Evolutionary conservation across 2,888 invertebrate species (phyloP).

Genomic region (Tuberolachnus salignus): DNA sequence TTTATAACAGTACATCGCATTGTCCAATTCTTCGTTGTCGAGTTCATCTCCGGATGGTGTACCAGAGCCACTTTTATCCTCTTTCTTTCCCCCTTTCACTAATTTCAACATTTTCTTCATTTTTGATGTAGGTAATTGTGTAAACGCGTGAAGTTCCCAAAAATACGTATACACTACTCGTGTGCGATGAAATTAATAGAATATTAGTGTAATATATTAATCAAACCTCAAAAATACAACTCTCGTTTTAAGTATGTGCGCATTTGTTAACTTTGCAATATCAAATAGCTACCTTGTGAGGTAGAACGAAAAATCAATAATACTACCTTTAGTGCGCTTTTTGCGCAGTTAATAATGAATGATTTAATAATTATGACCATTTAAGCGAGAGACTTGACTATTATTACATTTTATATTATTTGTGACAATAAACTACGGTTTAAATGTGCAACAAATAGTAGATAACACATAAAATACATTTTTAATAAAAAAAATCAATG

Average conservation of each 20-base stretch:
- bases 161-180: neutral
- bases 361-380: neutral
- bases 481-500: neutral
- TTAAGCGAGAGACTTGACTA: too few relatives aligned
- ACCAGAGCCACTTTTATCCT: constrained; percentile 60
- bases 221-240: neutral
- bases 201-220: neutral
- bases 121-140: neutral
- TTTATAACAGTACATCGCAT: constrained; percentile 54
- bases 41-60: constrained; percentile 59
- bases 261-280: constrained; percentile 15
- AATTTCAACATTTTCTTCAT: constrained; percentile 62
- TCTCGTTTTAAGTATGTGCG: constrained; percentile 6
- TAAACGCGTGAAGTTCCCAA: neutral
- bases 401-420: too few relatives aligned
- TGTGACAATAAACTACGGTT: too few relatives aligned
- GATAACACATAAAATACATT: neutral
- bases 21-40: constrained; percentile 20
- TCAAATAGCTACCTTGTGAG: constrained; percentile 16
- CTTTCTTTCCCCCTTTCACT: constrained; percentile 61
- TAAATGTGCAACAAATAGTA: neutral
- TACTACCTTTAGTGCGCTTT: constrained; percentile 22
- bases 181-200: constrained; percentile 8
- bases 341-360: neutral
- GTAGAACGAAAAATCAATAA: constrained; percentile 42